These are phyloP conservation scores for Trogon surrucura DNA, from an alignment of 2,113 vertebrate genomes.

Conservation along the genomic window DNA sequence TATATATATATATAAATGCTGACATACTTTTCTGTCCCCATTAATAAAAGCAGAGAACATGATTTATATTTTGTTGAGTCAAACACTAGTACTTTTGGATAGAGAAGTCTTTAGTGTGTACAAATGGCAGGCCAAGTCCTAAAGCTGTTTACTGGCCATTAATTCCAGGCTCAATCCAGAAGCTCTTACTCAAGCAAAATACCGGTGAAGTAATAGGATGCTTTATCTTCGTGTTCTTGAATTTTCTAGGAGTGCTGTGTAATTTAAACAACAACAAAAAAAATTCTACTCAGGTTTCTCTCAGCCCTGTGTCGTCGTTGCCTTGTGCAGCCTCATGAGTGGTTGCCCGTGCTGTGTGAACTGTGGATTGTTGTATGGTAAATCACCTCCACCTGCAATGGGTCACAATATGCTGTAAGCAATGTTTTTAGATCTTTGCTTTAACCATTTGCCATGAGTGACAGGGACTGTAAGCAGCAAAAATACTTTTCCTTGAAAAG, in stretches of 20 bases:
- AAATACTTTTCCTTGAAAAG: constrained; percentile 26
- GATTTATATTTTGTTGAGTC: constrained; percentile 23
- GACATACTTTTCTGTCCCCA: neutral
- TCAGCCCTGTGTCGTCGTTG: neutral
- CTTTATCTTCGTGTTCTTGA: neutral
- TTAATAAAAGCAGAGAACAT: neutral
- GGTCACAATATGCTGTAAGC: neutral
- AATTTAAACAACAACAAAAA: neutral
- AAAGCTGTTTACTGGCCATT: neutral
- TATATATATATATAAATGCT: neutral
- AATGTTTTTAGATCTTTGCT: neutral
- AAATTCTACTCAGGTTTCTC: neutral
- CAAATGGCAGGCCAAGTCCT: neutral
- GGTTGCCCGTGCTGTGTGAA: neutral
- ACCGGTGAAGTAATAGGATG: neutral
- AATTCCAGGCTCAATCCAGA: neutral
- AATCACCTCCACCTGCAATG: constrained; percentile 11
- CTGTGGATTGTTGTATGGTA: neutral
- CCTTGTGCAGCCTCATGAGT: neutral
- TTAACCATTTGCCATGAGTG: constrained; percentile 29
- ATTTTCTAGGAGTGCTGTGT: neutral
- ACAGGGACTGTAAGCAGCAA: constrained; percentile 25
- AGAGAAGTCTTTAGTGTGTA: neutral
- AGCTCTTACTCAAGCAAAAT: constrained; percentile 6
- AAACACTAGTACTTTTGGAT: neutral